These are phyloP conservation scores for Phoeniculus purpureus DNA, from an alignment of 2,797 vertebrate species.

Conservation along the genomic window DNA sequence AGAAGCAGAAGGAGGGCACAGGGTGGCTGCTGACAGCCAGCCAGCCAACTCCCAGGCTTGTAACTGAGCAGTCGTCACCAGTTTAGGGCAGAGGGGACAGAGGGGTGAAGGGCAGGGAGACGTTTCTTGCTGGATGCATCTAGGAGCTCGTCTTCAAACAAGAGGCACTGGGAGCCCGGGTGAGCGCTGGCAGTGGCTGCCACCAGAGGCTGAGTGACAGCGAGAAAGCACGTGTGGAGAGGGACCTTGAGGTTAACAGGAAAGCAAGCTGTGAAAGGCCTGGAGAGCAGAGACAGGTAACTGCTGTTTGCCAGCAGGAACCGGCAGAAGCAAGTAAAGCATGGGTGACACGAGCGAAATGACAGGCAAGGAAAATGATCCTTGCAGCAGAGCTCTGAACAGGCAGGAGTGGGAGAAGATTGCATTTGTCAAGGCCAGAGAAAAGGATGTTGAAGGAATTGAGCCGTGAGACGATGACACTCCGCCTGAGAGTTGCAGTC, in stretches of 20 bases:
- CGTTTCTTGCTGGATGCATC: not conserved
- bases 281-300: constrained; percentile 52
- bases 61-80: accelerated
- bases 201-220: constrained; percentile 29
- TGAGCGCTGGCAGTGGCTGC: not conserved
- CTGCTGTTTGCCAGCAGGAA: constrained; percentile 65
- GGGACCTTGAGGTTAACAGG: constrained; percentile 35
- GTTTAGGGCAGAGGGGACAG: not conserved
- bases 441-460: constrained; percentile 63
- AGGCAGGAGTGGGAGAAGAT: constrained; percentile 61
- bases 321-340: constrained; percentile 50
- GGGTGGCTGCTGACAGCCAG: not conserved
- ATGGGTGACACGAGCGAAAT: constrained; percentile 37
- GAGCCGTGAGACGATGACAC: constrained; percentile 51
- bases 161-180: not conserved
- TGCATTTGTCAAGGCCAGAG: constrained; percentile 63
- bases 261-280: constrained; percentile 37
- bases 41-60: not conserved
- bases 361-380: constrained; percentile 60
- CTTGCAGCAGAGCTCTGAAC: constrained; percentile 42
- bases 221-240: not conserved
- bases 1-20: not conserved
- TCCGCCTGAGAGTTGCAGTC: not conserved
- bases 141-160: not conserved
- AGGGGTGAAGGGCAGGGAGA: not conserved